Evolutionary conservation across 2,797 vertebrate genomes (phyloP).

Genomic region (Pyrocephalus nanus): DNA sequence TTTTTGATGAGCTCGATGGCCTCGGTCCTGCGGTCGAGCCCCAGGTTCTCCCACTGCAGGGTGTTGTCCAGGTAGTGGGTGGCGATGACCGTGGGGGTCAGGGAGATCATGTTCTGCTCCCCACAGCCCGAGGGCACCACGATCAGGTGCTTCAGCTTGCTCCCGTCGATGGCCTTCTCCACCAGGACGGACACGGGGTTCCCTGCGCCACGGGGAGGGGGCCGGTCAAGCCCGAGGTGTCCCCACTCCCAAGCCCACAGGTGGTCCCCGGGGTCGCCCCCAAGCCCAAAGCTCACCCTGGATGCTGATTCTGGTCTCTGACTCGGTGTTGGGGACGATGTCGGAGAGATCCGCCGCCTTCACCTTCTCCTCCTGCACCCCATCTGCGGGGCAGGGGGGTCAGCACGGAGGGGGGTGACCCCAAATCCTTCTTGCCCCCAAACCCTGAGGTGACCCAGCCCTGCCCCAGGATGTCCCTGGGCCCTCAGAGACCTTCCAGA

Average conservation of each 20-base stretch:
- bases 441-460: neutral
- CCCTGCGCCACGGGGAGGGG: constrained; percentile 16
- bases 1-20: constrained; percentile 79
- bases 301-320: constrained; percentile 83
- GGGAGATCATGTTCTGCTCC: constrained; percentile 86
- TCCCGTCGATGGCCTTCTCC: constrained; percentile 79
- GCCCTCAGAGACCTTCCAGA: neutral
- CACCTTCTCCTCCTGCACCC: constrained; percentile 76
- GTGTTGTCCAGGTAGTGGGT: constrained; percentile 87
- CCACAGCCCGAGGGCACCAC: constrained; percentile 80
- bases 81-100: constrained; percentile 86
- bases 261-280: neutral
- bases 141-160: constrained; percentile 82
- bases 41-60: constrained; percentile 82
- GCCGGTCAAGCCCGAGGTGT: no score
- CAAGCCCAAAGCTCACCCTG: constrained; percentile 78
- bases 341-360: constrained; percentile 72
- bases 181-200: constrained; percentile 76
- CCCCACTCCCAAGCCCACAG: no score
- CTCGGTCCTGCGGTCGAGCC: constrained; percentile 64
- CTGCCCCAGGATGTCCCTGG: neutral
- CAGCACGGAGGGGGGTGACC: neutral
- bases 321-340: constrained; percentile 84
- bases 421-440: neutral
- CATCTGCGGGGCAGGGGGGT: constrained; percentile 27